Conservation (phyloP, 23 tunicate genomes). For the Phallusia fumigata region DNA sequence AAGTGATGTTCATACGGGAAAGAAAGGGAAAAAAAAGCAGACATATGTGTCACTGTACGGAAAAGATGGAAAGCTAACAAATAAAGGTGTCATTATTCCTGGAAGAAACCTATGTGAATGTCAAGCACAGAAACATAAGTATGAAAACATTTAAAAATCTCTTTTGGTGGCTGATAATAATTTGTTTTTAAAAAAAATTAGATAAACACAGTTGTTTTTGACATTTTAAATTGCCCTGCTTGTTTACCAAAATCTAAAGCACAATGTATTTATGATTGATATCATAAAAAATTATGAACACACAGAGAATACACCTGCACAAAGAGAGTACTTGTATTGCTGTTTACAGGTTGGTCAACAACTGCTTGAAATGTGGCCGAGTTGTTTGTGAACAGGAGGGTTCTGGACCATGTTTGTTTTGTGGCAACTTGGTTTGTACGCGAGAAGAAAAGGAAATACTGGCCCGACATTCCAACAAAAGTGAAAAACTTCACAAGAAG, state of each 20-base stretch:
- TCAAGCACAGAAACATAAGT: slow-evolving; percentile 98
- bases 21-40: slow-evolving; percentile 62
- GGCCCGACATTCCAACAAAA: slow-evolving; percentile 67
- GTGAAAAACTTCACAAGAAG: slow-evolving; percentile 82
- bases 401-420: slow-evolving; percentile 97
- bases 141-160: neutral
- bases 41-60: slow-evolving; percentile 83
- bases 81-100: slow-evolving; percentile 80
- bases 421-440: slow-evolving; percentile 82
- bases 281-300: too few species aligned
- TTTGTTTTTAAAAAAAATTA: too few species aligned
- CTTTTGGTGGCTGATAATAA: too few species aligned
- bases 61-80: slow-evolving; percentile 71
- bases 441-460: slow-evolving; percentile 66
- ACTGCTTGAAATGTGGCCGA: slow-evolving; percentile 94
- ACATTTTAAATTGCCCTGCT: too few species aligned
- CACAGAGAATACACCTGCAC: too few species aligned
- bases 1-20: slow-evolving; percentile 23
- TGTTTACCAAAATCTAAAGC: too few species aligned
- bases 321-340: too few species aligned
- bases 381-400: slow-evolving; percentile 99
- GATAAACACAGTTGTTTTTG: neutral
- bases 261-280: too few species aligned
- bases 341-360: slow-evolving; percentile 68
- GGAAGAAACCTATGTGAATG: slow-evolving; percentile 92